Percentiles rank a stretch among this genome's conserved stretches.
Conservation (phyloP, 2,113 vertebrate genomes). For the Pteropus alecto region DNA sequence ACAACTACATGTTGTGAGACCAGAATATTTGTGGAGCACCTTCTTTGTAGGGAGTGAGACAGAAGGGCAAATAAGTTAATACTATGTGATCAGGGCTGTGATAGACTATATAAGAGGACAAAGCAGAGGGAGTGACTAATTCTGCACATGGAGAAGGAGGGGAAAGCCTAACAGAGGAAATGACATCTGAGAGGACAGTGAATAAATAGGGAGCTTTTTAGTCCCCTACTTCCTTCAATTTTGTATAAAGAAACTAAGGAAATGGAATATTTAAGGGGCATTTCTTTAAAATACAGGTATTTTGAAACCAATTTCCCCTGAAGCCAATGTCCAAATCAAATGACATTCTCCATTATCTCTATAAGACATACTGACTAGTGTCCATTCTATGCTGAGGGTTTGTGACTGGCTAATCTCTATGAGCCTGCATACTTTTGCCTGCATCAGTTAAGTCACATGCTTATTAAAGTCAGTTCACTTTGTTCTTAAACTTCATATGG, state of each 20-base stretch:
- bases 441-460: background rate
- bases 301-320: background rate
- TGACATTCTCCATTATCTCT: background rate
- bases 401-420: background rate
- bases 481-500: background rate
- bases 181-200: background rate
- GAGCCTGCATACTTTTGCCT: background rate
- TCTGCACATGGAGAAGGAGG: background rate
- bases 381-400: background rate
- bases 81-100: background rate
- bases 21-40: background rate
- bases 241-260: constrained; percentile 15
- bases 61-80: background rate
- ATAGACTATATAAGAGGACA: background rate
- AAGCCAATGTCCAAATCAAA: background rate
- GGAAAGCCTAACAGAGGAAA: background rate
- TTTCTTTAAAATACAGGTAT: background rate
- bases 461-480: constrained; percentile 9
- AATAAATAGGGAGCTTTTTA: background rate
- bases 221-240: background rate
- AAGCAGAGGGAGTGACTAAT: background rate
- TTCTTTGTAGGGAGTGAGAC: background rate
- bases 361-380: background rate
- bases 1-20: background rate
- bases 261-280: background rate